Base-by-base conservation (phyloP, 1,140 invertebrate species). In the Leucophenga varia region DNA sequence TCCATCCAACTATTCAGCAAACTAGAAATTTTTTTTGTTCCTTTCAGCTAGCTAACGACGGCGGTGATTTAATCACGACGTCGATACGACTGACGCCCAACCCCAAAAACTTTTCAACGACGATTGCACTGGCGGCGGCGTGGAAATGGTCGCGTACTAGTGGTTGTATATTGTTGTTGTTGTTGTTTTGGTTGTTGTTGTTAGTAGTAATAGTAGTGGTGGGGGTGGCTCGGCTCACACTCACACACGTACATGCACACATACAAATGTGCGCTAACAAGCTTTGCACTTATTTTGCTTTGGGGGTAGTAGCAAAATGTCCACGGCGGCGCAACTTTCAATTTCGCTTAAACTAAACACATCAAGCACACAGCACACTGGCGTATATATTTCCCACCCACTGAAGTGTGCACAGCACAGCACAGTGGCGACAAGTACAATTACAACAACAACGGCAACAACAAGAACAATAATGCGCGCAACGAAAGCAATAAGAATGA, bases 241-340 rank as follows among this genome's bases (percentile, higher is more conserved):
- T 51, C 57, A 57, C 54, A 52, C 48, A 40, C 40, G 22, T 36
- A 44, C 41, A 34, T 30, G 50, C 48, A 36, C 47, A 41, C 31
- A 51, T 35, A 22, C 45, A 45, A 52, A 48, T 49, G 35, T 63
- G 56, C 63, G 65, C 63, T 57, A 56, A 64, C 67, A 67, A 63
- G 63, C 63, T 67, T 59, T 55, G 63, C 63, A n/a, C n/a, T n/a
- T n/a, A n/a, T n/a, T 65, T 65, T 63, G 59, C 59, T 67, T 67
- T 61, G 63, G 63, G 63, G 63, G 63, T 67, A 67, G 63, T 67
- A 67, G 63, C 57, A 57, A 67, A 67, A 65, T 63, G 59, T 67
- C 67, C 63, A n/a, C n/a, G n/a, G n/a, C n/a, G n/a, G 22, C 5
- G 22, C 22, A 65, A 67, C 63, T 67, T 67, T 67, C 63, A 61